These are phyloP conservation scores for Hippotragus niger DNA, from an alignment of 2,113 vertebrate species.

Conservation along the genomic window DNA sequence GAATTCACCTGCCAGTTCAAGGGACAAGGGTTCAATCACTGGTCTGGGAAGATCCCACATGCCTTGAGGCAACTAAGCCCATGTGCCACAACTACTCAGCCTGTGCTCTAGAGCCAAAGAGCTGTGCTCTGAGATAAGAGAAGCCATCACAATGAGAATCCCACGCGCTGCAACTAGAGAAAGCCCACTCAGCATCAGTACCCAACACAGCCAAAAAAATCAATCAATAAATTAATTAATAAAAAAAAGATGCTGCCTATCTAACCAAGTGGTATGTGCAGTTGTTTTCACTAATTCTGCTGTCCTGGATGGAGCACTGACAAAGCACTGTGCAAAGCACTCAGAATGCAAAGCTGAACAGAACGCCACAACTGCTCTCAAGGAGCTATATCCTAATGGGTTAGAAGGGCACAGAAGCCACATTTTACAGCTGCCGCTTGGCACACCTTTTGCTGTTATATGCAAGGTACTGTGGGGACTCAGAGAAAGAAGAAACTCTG, in stretches of 20 bases:
- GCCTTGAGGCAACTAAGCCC: neutral
- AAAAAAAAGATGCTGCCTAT: neutral
- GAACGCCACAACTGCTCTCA: neutral
- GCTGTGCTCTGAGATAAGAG: neutral
- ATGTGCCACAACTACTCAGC: neutral
- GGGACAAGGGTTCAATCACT: neutral
- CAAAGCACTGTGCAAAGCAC: neutral
- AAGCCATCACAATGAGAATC: neutral
- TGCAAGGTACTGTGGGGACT: neutral
- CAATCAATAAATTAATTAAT: neutral
- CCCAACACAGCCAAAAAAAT: neutral
- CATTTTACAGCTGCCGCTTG: neutral
- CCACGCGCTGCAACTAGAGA: neutral
- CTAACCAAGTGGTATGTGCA: neutral
- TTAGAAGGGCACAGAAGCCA: neutral
- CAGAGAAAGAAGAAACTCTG: neutral
- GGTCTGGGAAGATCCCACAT: neutral
- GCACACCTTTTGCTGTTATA: neutral
- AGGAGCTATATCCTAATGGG: neutral
- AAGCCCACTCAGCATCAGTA: neutral
- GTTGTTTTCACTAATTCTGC: neutral
- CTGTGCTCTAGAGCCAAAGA: neutral
- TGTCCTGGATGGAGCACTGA: neutral
- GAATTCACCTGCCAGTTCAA: neutral
- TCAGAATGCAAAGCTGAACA: neutral